Evolutionary conservation across 2,797 vertebrate species (phyloP).

Genomic region (Pantherophis vulpinus): DNA sequence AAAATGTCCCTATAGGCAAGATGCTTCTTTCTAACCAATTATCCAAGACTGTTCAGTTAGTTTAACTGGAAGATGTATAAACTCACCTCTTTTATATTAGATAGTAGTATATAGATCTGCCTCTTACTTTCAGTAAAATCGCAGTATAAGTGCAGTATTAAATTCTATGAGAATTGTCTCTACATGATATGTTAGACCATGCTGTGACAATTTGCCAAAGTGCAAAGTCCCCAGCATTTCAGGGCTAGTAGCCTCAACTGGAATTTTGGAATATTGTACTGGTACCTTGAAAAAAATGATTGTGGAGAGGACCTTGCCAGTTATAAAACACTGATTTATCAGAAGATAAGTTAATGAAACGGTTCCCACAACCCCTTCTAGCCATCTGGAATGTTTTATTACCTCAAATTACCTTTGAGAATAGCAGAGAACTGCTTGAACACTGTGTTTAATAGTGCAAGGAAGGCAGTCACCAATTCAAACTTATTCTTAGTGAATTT

Average conservation of each 20-base stretch:
- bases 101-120: conserved; percentile 20
- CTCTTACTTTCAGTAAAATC: conserved; percentile 10
- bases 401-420: neutral
- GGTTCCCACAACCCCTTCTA: neutral
- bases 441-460: neutral
- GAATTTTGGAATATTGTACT: neutral
- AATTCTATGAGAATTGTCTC: neutral
- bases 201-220: neutral
- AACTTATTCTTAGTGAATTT: neutral
- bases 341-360: neutral
- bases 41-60: conserved; percentile 42
- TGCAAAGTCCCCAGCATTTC: neutral
- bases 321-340: neutral
- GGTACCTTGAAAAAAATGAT: neutral
- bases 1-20: conserved; percentile 35
- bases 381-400: neutral
- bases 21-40: conserved; percentile 46
- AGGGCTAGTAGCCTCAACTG: neutral
- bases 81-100: neutral
- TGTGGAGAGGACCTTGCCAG: neutral
- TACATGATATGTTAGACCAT: neutral
- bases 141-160: neutral
- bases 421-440: neutral
- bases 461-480: neutral
- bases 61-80: conserved; percentile 30